Percentiles rank a stretch among this genome's conserved stretches.
Evolutionary conservation across 2,113 vertebrate genomes (phyloP).

Genomic region (Platichthys stellatus): DNA sequence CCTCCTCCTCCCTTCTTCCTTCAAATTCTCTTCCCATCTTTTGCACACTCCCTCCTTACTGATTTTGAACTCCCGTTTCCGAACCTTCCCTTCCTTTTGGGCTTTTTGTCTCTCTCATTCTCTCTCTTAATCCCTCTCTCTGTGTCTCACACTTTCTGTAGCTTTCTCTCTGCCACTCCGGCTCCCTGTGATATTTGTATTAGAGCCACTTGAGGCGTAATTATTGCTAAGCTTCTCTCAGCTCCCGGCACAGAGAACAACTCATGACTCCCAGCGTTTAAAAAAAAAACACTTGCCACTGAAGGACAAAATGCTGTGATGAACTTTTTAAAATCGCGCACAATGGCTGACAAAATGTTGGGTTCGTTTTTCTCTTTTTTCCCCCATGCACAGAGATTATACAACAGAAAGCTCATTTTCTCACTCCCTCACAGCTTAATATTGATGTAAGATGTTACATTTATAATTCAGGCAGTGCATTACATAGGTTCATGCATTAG

Average conservation of each 20-base stretch:
- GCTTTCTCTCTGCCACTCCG: slow-evolving; percentile 48
- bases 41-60: slow-evolving; percentile 37
- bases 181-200: slow-evolving; percentile 73
- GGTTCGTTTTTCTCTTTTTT: slow-evolving; percentile 25
- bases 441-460: slow-evolving; percentile 43
- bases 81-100: slow-evolving; percentile 58
- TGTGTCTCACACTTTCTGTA: slow-evolving; percentile 64
- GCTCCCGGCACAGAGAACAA: slow-evolving; percentile 60
- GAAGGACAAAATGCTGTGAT: slow-evolving; percentile 67
- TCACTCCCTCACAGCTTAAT: slow-evolving; percentile 36
- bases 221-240: slow-evolving; percentile 71
- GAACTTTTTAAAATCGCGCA: slow-evolving; percentile 63
- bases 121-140: slow-evolving; percentile 58
- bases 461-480: slow-evolving; percentile 47
- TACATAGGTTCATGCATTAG: slow-evolving; percentile 25
- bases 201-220: slow-evolving; percentile 75
- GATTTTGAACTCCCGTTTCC: slow-evolving; percentile 32
- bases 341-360: slow-evolving; percentile 64
- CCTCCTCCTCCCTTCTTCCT: slow-evolving; percentile 21
- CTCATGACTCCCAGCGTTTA: slow-evolving; percentile 65
- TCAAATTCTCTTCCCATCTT: slow-evolving; percentile 25
- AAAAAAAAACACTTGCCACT: slow-evolving; percentile 43
- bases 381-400: slow-evolving; percentile 27
- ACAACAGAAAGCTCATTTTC: slow-evolving; percentile 51
- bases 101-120: slow-evolving; percentile 66